Evolutionary conservation across 2,797 vertebrate species (phyloP), one percentile per base, ranked within the genome.

Genomic region (Cirrhinus mrigala): DNA sequence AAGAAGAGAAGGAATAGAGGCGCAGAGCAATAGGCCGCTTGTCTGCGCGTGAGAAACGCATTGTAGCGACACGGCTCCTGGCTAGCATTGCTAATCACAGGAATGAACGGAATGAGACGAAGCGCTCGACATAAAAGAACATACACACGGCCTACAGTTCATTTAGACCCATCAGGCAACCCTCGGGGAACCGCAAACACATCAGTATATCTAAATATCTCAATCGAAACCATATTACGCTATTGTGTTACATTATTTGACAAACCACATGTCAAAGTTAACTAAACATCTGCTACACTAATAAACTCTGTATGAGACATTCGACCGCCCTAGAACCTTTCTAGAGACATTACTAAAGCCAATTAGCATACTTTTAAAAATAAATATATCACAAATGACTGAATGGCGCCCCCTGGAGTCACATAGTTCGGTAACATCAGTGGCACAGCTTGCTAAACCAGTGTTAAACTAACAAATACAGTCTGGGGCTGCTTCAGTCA

Each of bases 21-120:
- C 29, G 50, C 12, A 69, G 29, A 70, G 83, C 86, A 90, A 90
- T 37, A 83, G 86, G 89, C 84, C 29, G 81, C 88, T 90, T 44
- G 87, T 92, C 90, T 71, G 89, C 87, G 89, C 82, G 86, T 91
- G 92, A 92, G 90, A 92, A 87, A 90, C 40, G 87, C 69, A 40
- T 81, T 71, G 81, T 79, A 58, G 56, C 73, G 81, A 78, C 40
- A 77, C 84, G 62, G 90, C 88, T 50, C 88, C 88, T 87, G 90
- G 89, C 68, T 88, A 46, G 86, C 89, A 79, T 78, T 84, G 87
- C 92, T 92, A 94, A 94, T 93, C 90, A 85, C 88, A 91, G 92
- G 93, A 94, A 93, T 94, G 92, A 92, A 70, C 86, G 89, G 92
- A 94, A 93, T 93, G 92, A 79, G 66, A 74, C 20, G 2, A 46